A percentile compares a stretch with the other conserved stretches of the same genome.
These are phyloP conservation scores for Sebastes oblongus DNA, from an alignment of 2,797 vertebrate species.

Conservation along the genomic window DNA sequence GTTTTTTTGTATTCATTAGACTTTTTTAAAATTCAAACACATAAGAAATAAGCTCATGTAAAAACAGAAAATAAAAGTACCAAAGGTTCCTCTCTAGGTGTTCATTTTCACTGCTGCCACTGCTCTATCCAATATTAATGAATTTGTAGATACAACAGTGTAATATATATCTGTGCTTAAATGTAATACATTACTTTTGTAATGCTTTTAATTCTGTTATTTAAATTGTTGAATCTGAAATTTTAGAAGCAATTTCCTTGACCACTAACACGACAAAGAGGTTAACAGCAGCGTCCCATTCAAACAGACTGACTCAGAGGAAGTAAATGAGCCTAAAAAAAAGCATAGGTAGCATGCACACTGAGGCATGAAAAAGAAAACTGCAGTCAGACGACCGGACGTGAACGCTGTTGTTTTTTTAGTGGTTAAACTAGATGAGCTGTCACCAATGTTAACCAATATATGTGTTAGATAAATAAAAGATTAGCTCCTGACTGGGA, in stretches of 20 bases:
- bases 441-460: constrained; percentile 33
- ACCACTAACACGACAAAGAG: not conserved
- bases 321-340: constrained; percentile 72
- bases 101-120: not conserved
- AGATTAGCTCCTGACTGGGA: not conserved
- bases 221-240: not conserved
- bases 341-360: constrained; percentile 26
- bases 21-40: not conserved
- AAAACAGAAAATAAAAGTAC: not conserved
- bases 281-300: constrained; percentile 37
- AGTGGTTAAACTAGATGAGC: constrained; percentile 18
- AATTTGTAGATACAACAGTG: not conserved
- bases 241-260: not conserved
- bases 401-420: not conserved
- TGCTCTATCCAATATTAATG: not conserved
- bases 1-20: not conserved
- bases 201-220: not conserved
- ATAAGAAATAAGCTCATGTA: not conserved
- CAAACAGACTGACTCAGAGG: constrained; percentile 55
- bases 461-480: not conserved
- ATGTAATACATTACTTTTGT: not conserved
- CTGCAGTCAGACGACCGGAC: constrained; percentile 2
- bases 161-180: not conserved
- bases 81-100: not conserved
- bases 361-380: constrained; percentile 58